A percentile compares a stretch with the other conserved stretches of the same genome.
Conservation (phyloP, 2,113 vertebrate species). For the Colaptes auratus region DNA sequence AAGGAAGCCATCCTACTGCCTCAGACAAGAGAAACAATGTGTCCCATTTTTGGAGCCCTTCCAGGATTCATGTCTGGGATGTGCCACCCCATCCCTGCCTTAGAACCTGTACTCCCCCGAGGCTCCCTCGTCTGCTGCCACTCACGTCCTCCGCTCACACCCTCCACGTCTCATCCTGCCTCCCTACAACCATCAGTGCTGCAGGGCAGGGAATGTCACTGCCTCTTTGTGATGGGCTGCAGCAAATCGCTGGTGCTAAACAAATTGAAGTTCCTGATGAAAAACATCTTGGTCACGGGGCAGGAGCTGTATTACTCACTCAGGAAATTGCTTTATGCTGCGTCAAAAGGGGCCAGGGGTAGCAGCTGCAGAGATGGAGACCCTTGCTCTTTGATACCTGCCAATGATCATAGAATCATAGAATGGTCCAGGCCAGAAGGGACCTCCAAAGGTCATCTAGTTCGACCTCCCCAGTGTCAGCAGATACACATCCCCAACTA, state of each 20-base stretch:
- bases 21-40: not conserved
- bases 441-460: too few species aligned
- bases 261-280: not conserved
- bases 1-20: not conserved
- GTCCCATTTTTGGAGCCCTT: not conserved
- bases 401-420: too few species aligned
- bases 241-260: not conserved
- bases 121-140: rapidly evolving
- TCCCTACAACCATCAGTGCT: not conserved
- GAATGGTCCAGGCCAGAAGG: too few species aligned
- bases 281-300: rapidly evolving
- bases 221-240: rapidly evolving
- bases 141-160: not conserved
- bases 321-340: not conserved
- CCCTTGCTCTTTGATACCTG: rapidly evolving
- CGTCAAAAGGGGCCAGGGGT: not conserved
- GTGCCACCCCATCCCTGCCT: not conserved
- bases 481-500: too few species aligned
- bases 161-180: not conserved
- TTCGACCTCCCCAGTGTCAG: too few species aligned
- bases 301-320: not conserved
- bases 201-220: not conserved
- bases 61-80: rapidly evolving
- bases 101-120: rapidly evolving
- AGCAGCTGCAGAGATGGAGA: not conserved